A percentile compares a stretch with the other conserved stretches of the same genome.
These are phyloP conservation scores for Delia radicum DNA, from an alignment of 1,140 invertebrate genomes.

Conservation along the genomic window DNA sequence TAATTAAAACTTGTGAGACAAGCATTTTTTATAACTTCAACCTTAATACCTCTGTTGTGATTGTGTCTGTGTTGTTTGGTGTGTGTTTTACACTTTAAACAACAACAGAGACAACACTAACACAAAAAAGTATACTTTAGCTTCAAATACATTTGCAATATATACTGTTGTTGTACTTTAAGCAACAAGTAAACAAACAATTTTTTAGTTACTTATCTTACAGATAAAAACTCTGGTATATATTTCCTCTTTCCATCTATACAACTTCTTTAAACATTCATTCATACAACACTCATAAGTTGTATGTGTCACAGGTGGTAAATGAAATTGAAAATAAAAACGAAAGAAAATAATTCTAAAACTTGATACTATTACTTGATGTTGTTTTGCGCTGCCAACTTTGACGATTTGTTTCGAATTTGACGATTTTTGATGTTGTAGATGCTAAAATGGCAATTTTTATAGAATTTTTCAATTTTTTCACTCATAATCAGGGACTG, in stretches of 20 bases:
- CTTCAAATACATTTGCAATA: background rate
- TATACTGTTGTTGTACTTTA: background rate
- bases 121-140: background rate
- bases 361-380: background rate
- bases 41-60: constrained; percentile 19
- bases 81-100: constrained; percentile 12
- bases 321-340: constrained; percentile 1
- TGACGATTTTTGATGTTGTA: too few species aligned
- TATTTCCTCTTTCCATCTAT: background rate
- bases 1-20: constrained; percentile 28
- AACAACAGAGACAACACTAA: background rate
- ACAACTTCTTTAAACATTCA: background rate
- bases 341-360: background rate
- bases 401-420: too few species aligned
- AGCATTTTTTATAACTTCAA: constrained; percentile 10
- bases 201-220: constrained; percentile 22
- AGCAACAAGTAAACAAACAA: constrained; percentile 20
- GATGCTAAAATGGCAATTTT: too few species aligned
- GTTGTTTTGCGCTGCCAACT: background rate
- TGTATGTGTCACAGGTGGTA: constrained; percentile 12
- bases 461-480: background rate
- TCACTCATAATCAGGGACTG: background rate
- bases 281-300: background rate
- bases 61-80: constrained; percentile 10
- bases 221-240: background rate